Evolutionary conservation across 1,140 invertebrate genomes (phyloP).

Genomic region (Stratiolaelaps scimitus): DNA sequence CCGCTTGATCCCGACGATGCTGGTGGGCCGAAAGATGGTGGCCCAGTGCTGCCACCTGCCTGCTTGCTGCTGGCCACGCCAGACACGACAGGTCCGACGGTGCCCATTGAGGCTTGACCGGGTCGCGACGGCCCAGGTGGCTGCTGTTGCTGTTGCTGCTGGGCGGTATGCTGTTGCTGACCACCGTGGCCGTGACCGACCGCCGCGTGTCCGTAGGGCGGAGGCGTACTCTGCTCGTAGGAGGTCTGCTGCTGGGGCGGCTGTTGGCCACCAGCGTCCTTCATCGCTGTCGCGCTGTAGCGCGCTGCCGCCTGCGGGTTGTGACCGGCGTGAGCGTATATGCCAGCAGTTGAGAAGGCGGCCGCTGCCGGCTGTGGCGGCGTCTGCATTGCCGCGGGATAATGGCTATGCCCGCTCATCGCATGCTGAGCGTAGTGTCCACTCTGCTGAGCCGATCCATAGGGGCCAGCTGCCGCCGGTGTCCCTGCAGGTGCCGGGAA

Average conservation of each 20-base stretch:
- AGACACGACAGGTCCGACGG: conserved; percentile 1
- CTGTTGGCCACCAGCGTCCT: conserved; percentile 6
- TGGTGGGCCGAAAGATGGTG: conserved; percentile 4
- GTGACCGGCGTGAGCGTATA: conserved; percentile 8
- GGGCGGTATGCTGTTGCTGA: neutral
- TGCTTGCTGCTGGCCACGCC: conserved; percentile 5
- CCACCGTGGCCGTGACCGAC: conserved; percentile 7
- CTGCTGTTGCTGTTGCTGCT: conserved; percentile 2
- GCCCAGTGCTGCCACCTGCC: neutral
- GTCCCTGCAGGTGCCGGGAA: no score
- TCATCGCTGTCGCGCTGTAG: neutral
- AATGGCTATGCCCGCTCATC: no score
- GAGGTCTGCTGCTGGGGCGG: neutral
- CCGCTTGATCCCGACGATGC: neutral
- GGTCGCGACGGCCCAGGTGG: conserved; percentile 1
- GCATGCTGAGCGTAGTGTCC: no score
- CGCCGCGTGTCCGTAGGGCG: conserved; percentile 11
- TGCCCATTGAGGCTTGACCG: neutral
- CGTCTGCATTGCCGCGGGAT: no score
- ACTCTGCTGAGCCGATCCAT: no score
- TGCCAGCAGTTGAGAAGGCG: conserved; percentile 16
- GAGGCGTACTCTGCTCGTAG: conserved; percentile 22
- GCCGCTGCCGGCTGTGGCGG: neutral
- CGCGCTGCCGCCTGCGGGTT: neutral
- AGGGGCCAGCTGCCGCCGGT: no score